A percentile compares a stretch with the other conserved stretches of the same genome.
phyloP scores from a whole-genome alignment of 2,888 invertebrate genomes.

The Rhodophaea formosa region DNA sequence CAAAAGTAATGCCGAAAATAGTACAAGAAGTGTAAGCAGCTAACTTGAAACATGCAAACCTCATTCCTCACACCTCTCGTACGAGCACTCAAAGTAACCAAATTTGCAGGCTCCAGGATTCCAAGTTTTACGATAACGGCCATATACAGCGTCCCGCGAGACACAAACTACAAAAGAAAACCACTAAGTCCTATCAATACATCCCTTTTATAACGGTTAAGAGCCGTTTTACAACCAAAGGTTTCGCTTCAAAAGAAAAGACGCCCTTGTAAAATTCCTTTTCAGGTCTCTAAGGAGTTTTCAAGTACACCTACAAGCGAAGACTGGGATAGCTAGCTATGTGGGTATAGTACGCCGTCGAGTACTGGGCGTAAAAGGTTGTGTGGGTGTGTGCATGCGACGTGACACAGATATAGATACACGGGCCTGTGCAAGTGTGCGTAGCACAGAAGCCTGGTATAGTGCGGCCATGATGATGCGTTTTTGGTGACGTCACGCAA shows the following conservation, averaged over 20 bases:
- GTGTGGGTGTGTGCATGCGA: conserved; percentile 52
- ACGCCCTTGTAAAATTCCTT: conserved; percentile 73
- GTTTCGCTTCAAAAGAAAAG: conserved; percentile 66
- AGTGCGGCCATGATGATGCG: conserved; percentile 43
- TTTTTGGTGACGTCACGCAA: conserved; percentile 48
- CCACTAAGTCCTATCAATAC: conserved; percentile 53
- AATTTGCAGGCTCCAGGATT: conserved; percentile 33
- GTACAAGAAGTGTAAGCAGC: no score
- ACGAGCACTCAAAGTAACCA: conserved; percentile 23
- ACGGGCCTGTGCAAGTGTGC: conserved; percentile 41
- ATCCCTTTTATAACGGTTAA: conserved; percentile 56
- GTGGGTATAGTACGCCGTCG: conserved; percentile 40
- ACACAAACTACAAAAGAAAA: conserved; percentile 56
- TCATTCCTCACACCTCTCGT: conserved; percentile 1
- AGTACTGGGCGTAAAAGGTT: conserved; percentile 54
- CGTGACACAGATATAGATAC: conserved; percentile 44
- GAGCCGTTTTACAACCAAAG: conserved; percentile 65
- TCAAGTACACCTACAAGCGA: conserved; percentile 33
- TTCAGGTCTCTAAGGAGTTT: conserved; percentile 73
- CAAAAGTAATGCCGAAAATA: no score
- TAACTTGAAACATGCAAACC: background rate
- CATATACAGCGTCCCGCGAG: conserved; percentile 38
- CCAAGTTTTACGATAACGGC: conserved; percentile 50
- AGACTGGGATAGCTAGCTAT: conserved; percentile 46
- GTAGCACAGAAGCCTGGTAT: conserved; percentile 45